phyloP scores from a whole-genome alignment of 1,140 invertebrate genomes.

The Mamestra configurata region DNA sequence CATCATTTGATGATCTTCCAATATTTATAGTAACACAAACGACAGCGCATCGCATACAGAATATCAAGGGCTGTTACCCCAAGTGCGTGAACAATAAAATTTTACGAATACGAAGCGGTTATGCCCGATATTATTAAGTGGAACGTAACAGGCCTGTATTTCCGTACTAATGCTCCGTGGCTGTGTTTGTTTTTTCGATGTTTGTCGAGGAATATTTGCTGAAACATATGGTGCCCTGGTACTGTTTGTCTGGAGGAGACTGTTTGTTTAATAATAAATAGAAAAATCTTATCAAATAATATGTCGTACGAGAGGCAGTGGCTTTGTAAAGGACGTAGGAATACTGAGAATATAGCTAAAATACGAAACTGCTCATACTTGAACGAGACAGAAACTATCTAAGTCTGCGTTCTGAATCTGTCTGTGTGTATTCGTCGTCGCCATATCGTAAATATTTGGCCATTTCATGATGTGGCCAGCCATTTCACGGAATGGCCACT shows the following conservation, averaged over 20 bases:
- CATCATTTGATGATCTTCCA: neutral
- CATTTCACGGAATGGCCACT: too few relatives aligned
- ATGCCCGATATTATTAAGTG: slow-evolving; percentile 27
- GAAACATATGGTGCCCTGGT: neutral
- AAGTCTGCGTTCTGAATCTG: too few relatives aligned
- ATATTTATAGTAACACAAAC: slow-evolving; percentile 23
- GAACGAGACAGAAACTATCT: too few relatives aligned
- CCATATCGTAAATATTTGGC: too few relatives aligned
- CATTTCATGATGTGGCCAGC: too few relatives aligned
- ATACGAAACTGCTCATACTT: too few relatives aligned
- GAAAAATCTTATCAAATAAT: too few relatives aligned
- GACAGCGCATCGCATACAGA: neutral
- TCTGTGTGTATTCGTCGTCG: too few relatives aligned
- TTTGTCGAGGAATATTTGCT: neutral
- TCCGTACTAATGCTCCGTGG: neutral
- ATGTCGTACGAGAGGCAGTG: too few relatives aligned
- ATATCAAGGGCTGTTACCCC: slow-evolving; percentile 1
- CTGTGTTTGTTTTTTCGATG: neutral
- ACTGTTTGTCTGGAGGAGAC: neutral
- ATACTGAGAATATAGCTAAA: too few relatives aligned
- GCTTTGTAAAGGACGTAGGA: too few relatives aligned
- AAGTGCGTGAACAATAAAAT: slow-evolving; percentile 34
- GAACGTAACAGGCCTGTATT: slow-evolving; percentile 8
- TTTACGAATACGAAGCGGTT: slow-evolving; percentile 12
- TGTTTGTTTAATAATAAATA: neutral